Evolutionary conservation across 2,113 vertebrate genomes (phyloP), one percentile per base, ranked within the genome.

Genomic region (Nyctereutes procyonoides): DNA sequence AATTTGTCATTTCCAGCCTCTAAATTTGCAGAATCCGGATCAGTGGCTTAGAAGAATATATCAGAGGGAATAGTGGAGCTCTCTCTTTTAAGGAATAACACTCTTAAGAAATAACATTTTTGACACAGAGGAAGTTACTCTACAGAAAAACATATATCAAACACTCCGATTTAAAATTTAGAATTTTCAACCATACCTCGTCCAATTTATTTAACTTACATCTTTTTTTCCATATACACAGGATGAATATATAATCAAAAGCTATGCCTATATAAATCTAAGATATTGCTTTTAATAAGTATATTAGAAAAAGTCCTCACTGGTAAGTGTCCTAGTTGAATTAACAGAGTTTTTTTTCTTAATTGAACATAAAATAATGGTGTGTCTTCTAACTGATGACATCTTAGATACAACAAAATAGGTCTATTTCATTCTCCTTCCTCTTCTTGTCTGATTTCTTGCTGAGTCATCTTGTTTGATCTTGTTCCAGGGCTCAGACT

Each of bases 381-480:
- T 83, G 3, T 65, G 8, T 94, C 30, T 74, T 83, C 26, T 32
- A 85, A 67, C 32, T 60, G 26, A 86, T 93, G 24, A 67, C 24
- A 53, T 73, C 35, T 58, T 92, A 80, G 73, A 32, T 62, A 71
- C 22, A 80, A 48, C n/a, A 26, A 91, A 86, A 76, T 89, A 43
- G 2, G 22, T 56, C 15, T 58, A 56, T 83, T 93, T 60, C 53
- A 22, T 65, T 55, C 43, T 62, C 30, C 38, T 67, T 74, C 43
- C 35, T 76, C n/a, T 30, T 93, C 12, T 56, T 30, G 5, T 87
- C 90, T 81, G 24, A 55, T 71, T 95, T 95, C 67, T 90, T 92
- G 30, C 60, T 84, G 55, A 77, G 56, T 93, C 83, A 71, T 84
- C 7, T 28, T 79, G 26, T 85, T 74, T 95, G 62, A 24, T 60